These are phyloP conservation scores for Emmelina monodactyla DNA, from an alignment of 2,888 invertebrate genomes.

Conservation along the genomic window DNA sequence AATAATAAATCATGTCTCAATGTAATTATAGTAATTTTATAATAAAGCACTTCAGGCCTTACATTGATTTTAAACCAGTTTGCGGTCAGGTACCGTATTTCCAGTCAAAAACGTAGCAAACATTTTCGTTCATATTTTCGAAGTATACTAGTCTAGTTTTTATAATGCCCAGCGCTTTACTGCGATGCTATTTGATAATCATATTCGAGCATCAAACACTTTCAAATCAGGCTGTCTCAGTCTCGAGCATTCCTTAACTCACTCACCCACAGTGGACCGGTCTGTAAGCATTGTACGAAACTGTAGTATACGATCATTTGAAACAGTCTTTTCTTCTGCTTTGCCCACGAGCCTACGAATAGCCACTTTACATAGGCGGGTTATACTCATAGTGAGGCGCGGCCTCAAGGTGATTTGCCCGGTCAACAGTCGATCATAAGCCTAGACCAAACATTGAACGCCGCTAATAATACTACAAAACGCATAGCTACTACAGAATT, in stretches of 20 bases:
- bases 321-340: slow-evolving; percentile 27
- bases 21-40: too few relatives aligned
- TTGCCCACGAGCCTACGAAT: slow-evolving; percentile 24
- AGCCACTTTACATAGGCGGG: slow-evolving; percentile 28
- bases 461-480: slow-evolving; percentile 36
- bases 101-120: too few relatives aligned
- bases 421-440: slow-evolving; percentile 57
- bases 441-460: slow-evolving; percentile 56
- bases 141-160: slow-evolving; percentile 25
- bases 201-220: slow-evolving; percentile 27
- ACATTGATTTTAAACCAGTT: too few relatives aligned
- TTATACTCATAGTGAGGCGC: slow-evolving; percentile 48
- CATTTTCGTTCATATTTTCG: too few relatives aligned
- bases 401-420: slow-evolving; percentile 59
- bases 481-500: slow-evolving; percentile 24
- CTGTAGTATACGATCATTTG: slow-evolving; percentile 37
- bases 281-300: slow-evolving; percentile 57
- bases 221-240: slow-evolving; percentile 54
- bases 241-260: slow-evolving; percentile 60
- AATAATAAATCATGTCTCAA: too few relatives aligned
- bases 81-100: too few relatives aligned
- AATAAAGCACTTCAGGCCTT: too few relatives aligned
- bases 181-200: neutral
- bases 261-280: slow-evolving; percentile 65
- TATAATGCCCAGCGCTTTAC: neutral